Conservation (phyloP, 92 coral and sea anemone genomes). For the Paramuricea clavata region DNA sequence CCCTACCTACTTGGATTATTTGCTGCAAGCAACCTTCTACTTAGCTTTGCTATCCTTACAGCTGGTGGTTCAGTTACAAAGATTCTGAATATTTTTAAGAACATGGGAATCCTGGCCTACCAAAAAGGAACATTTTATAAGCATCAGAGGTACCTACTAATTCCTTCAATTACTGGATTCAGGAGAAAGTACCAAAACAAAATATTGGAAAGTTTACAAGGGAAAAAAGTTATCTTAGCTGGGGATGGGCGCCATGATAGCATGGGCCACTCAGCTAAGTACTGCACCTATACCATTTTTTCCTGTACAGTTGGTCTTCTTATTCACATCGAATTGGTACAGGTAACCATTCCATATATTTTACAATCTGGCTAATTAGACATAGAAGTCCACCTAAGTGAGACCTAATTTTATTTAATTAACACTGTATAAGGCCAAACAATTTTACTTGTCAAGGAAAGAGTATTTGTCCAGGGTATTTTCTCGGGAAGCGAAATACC, state of each 20-base stretch:
- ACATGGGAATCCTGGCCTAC: slow-evolving; percentile 66
- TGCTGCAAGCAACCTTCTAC: slow-evolving; percentile 67
- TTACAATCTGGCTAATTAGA: too few species aligned
- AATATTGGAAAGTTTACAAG: slow-evolving; percentile 40
- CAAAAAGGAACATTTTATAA: slow-evolving; percentile 62
- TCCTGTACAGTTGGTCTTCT: neutral
- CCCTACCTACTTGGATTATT: slow-evolving; percentile 64
- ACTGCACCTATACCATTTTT: neutral
- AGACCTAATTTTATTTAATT: too few species aligned
- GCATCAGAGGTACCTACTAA: slow-evolving; percentile 70
- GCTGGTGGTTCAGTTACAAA: slow-evolving; percentile 76
- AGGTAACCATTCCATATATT: too few species aligned
- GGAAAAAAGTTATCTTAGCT: slow-evolving; percentile 64
- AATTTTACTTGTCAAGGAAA: too few species aligned
- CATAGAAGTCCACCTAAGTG: too few species aligned
- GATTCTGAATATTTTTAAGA: slow-evolving; percentile 64
- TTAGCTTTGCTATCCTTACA: slow-evolving; percentile 69
- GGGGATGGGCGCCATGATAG: slow-evolving; percentile 78
- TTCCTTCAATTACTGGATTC: slow-evolving; percentile 59
- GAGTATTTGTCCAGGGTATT: too few species aligned
- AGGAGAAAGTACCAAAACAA: slow-evolving; percentile 64
- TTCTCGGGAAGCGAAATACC: too few species aligned
- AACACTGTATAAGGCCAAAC: too few species aligned
- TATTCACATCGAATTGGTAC: neutral
- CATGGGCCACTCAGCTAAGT: slow-evolving; percentile 4